Evolutionary conservation across 1,140 invertebrate genomes (phyloP).

Genomic region (Planococcus citri): DNA sequence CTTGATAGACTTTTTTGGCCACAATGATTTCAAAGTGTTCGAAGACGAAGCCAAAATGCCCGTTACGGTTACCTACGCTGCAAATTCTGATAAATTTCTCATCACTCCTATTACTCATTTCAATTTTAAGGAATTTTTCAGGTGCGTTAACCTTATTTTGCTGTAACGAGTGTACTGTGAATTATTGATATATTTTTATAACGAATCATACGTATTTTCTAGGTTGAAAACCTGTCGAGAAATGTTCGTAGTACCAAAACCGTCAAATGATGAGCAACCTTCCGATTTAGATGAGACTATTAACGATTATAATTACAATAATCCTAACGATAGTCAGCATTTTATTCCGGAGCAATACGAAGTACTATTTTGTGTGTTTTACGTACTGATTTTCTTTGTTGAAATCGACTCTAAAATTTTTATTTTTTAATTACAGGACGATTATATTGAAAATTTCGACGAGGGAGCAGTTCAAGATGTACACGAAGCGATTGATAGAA

Average conservation of each 20-base stretch:
- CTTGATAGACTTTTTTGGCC: conserved; percentile 35
- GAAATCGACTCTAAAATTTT: neutral
- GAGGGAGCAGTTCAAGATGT: conserved; percentile 7
- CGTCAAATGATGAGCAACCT: neutral
- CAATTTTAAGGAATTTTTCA: neutral
- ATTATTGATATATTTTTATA: neutral
- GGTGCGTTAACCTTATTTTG: neutral
- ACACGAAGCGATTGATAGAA: neutral
- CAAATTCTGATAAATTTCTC: neutral
- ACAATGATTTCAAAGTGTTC: neutral
- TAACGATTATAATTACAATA: conserved; percentile 5
- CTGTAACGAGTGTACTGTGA: neutral
- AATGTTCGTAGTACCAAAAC: neutral
- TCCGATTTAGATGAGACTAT: conserved; percentile 9
- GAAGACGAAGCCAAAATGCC: conserved; percentile 29
- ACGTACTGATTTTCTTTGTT: too few species aligned
- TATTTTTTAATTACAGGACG: conserved; percentile 5
- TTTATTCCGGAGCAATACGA: neutral
- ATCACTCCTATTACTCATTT: neutral
- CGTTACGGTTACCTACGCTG: conserved; percentile 30
- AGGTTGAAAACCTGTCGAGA: neutral
- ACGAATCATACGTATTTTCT: neutral
- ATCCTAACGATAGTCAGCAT: conserved; percentile 1
- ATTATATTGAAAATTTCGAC: conserved; percentile 21
- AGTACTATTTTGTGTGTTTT: neutral